These are phyloP conservation scores for Odontocerum albicorne DNA, from an alignment of 2,888 invertebrate species.

Conservation along the genomic window DNA sequence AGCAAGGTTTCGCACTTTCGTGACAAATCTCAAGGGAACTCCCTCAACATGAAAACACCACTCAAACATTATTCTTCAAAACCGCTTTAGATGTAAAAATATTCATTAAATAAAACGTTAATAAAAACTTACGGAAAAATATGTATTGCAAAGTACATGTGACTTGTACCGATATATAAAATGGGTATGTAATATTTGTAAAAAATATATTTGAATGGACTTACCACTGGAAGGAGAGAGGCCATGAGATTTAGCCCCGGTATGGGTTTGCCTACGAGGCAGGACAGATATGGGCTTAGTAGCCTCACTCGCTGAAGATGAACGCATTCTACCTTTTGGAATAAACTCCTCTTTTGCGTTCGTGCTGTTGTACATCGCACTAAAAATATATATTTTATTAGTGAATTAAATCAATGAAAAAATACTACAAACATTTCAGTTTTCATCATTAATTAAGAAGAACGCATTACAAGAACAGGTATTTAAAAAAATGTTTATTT, in stretches of 20 bases:
- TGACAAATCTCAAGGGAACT: no score
- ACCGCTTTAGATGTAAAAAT: no score
- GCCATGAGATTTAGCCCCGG: constrained; percentile 39
- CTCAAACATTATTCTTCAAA: no score
- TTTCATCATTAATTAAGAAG: no score
- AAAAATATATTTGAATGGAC: constrained; percentile 35
- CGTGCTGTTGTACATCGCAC: constrained; percentile 65
- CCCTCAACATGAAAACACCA: no score
- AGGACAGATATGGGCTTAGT: constrained; percentile 64
- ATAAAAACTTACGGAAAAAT: no score
- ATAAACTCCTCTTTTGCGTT: constrained; percentile 63
- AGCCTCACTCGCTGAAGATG: constrained; percentile 72
- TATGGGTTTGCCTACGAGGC: constrained; percentile 62
- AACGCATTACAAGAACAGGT: no score
- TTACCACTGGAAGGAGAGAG: constrained; percentile 51
- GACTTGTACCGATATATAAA: not conserved
- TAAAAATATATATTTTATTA: constrained; percentile 45
- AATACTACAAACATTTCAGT: no score
- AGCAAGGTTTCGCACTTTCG: no score
- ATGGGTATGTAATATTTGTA: not conserved
- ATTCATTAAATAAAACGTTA: no score
- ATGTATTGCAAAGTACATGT: not conserved
- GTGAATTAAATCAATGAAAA: no score
- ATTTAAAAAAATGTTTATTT: no score
- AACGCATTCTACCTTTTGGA: constrained; percentile 65